Base-by-base conservation (phyloP, 2,888 invertebrate species). In the Rhagonycha fulva region DNA sequence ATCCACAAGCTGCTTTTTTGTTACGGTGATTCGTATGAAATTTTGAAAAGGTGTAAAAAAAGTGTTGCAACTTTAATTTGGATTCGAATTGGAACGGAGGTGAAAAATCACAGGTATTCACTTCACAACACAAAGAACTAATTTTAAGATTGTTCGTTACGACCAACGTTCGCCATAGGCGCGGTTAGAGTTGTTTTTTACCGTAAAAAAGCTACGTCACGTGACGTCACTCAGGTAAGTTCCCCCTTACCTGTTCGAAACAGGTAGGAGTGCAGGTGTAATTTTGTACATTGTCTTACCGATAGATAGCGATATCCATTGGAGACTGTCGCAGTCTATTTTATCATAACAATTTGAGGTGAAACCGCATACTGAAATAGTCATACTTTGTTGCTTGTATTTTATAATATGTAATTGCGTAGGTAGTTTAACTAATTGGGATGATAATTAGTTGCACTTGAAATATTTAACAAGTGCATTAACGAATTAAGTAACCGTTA, bases 111-210 rank as follows among this genome's bases (percentile, higher is more conserved):
- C 47, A 47, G 23, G 19, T 19, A 62, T 62, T 19, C 19, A 62
- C 62, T 19, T 72, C 10, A 62, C 71, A 77, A 75, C 72, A 71
- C 69, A 77, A 75, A 75, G 73, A 28, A 60, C 61, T 72, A 67
- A 66, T 71, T 77, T 80, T 73, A 76, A 75, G 77, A 76, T 77
- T 76, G 79, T 81, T 82, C 80, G 80, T 76, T 81, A 80, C 80
- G 80, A 80, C 79, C 81, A 76, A 74, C 80, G 79, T 74, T 79
- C 68, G 79, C 82, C 80, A 82, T 82, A 87, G 87, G 87, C 85
- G 87, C 87, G 87, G 87, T 85, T 85, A 79, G 82, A 82, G 80
- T 83, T 82, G 82, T 85, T 85, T 87, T 86, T 86, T 84, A 85
- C 80, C 82, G 82, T 84, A 86, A 87, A 87, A 86, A 85, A 79